Evolutionary conservation across 2,113 vertebrate species (phyloP), one percentile per base, ranked within the genome.

Genomic region (Pseudorectes ferrugineus): DNA sequence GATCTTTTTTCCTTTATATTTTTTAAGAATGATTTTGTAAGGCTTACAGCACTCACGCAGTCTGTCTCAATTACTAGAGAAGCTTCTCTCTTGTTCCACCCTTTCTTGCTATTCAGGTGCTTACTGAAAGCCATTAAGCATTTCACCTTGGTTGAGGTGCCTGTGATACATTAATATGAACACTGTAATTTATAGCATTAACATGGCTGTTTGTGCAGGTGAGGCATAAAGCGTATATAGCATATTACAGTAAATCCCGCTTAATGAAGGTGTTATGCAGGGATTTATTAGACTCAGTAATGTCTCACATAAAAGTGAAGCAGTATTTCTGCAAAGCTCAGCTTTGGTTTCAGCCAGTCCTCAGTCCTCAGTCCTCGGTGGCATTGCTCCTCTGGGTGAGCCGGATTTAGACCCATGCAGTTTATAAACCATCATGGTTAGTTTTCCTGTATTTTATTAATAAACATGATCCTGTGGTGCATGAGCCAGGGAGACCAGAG

Each of bases 131-230:
- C 52, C 52, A 28, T 46, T 88, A 78, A 82, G 46, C 51, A 35
- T 94, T 96, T 97, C 90, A 96, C 96, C 96, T 96, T 97, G 94
- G 70, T 63, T 89, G 90, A 96, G 93, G 62, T 96, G 87, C 78
- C 85, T 89, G 78, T 31, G 77, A 75, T 75, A 68, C 78, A 52
- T 91, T 96, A 95, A 88, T 70, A 82, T 0, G 10, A 88, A 70
- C 5, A 29, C 55, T 81, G 96, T 97, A 96, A 98, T 97, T 94
- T 85, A 75, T 62, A 87, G 88, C 14, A 13, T 92, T 97, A 95
- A 96, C 88, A 61, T 43, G 74, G 89, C 80, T 94, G 85, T 94
- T 96, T 97, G 89, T 96, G 95, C 93, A 96, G 94, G 97, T 95
- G 91, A 91, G 70, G 89, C 96, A 91, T 90, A 92, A 91, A 96